These are phyloP conservation scores for Cladopsammia gracilis DNA, from an alignment of 64 coral and sea anemone genomes.

Conservation along the genomic window DNA sequence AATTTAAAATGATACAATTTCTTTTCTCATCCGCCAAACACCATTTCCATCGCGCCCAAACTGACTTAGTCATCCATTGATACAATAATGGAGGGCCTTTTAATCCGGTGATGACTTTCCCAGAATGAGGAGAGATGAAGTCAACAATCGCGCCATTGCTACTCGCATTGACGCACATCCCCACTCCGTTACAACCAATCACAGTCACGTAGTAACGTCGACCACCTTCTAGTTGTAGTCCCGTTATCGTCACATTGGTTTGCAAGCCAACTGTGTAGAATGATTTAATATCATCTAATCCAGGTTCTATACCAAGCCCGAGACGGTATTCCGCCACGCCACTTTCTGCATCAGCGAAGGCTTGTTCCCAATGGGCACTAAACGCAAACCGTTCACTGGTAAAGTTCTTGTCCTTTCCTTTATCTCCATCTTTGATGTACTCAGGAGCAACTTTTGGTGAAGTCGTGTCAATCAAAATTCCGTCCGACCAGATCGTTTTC, in stretches of 20 bases:
- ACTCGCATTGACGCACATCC: conserved; percentile 87
- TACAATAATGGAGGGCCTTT: conserved; percentile 72
- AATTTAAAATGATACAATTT: neutral
- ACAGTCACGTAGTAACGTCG: conserved; percentile 78
- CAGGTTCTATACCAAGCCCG: conserved; percentile 74
- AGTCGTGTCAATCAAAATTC: conserved; percentile 81
- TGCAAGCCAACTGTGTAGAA: conserved; percentile 49
- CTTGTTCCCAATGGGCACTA: conserved; percentile 89
- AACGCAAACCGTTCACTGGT: conserved; percentile 50
- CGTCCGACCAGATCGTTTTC: conserved; percentile 78
- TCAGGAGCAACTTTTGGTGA: conserved; percentile 64
- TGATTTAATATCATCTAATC: conserved; percentile 58
- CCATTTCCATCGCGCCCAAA: conserved; percentile 97
- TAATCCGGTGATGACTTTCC: conserved; percentile 75
- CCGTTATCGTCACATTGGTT: conserved; percentile 58
- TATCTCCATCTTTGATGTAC: conserved; percentile 84
- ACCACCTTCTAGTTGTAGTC: conserved; percentile 75
- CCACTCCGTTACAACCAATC: conserved; percentile 90
- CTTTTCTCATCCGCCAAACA: conserved; percentile 80
- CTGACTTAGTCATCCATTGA: conserved; percentile 86
- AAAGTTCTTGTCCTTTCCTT: conserved; percentile 77
- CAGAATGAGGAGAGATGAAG: conserved; percentile 86
- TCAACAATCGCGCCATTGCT: conserved; percentile 92
- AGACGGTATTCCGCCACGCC: conserved; percentile 64
- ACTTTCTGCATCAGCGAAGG: conserved; percentile 89